Conservation (phyloP, 35 echinoderm and acorn worm species). For the Lytechinus variegatus region DNA sequence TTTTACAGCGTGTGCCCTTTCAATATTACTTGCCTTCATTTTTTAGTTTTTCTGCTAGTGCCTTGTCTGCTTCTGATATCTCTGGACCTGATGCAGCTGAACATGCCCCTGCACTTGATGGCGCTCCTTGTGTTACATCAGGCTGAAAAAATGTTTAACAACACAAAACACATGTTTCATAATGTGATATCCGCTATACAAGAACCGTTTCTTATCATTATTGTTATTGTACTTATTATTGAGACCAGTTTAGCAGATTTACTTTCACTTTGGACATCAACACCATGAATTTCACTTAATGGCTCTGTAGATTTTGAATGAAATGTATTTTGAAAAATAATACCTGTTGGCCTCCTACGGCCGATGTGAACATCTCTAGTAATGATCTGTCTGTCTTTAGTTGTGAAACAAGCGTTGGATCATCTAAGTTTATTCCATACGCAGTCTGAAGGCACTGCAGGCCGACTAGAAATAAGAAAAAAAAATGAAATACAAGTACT, state of each 20-base stretch:
- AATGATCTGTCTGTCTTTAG: slow-evolving; percentile 81
- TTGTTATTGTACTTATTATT: too few relatives aligned
- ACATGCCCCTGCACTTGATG: neutral
- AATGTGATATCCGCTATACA: too few relatives aligned
- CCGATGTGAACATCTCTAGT: slow-evolving; percentile 80
- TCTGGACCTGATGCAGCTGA: slow-evolving; percentile 33
- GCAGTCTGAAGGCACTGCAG: slow-evolving; percentile 95
- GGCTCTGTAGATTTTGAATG: too few relatives aligned
- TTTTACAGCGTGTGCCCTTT: too few relatives aligned
- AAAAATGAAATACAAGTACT: neutral
- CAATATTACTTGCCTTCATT: slow-evolving; percentile 64
- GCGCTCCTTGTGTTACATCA: slow-evolving; percentile 43
- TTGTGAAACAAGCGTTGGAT: slow-evolving; percentile 43
- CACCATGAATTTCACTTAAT: too few relatives aligned
- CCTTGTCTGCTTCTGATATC: slow-evolving; percentile 68
- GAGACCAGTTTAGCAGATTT: too few relatives aligned
- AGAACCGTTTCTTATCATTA: too few relatives aligned
- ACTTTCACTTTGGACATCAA: too few relatives aligned
- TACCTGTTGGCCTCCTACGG: slow-evolving; percentile 41
- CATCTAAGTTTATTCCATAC: slow-evolving; percentile 74
- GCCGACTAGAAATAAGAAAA: slow-evolving; percentile 61
- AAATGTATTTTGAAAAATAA: neutral
- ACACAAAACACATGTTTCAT: neutral
- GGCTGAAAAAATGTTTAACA: neutral
- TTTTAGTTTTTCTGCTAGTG: slow-evolving; percentile 81